These are phyloP conservation scores for Tineola bisselliella DNA, from an alignment of 2,888 invertebrate species.

Conservation along the genomic window DNA sequence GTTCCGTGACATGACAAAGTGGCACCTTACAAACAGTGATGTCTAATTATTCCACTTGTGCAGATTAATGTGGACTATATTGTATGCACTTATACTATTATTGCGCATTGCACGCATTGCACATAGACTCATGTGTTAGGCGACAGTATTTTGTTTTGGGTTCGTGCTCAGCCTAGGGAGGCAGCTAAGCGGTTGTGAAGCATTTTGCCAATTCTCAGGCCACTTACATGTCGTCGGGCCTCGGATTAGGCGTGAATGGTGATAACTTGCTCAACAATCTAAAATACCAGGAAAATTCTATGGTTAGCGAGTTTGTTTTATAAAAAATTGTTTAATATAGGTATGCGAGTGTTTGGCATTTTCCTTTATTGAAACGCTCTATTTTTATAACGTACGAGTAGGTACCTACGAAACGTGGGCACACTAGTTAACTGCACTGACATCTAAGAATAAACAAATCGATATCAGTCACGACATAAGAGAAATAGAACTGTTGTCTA, in stretches of 20 bases:
- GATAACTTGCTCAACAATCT: conserved; percentile 64
- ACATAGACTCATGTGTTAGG: conserved; percentile 32
- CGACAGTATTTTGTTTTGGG: conserved; percentile 22
- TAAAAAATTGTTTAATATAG: too few species aligned
- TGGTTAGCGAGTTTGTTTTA: neutral
- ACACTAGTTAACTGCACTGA: neutral
- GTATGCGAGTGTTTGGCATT: too few species aligned
- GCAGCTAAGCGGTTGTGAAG: conserved; percentile 34
- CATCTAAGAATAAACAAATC: conserved; percentile 12
- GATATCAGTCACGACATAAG: neutral
- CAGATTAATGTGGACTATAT: conserved; percentile 52
- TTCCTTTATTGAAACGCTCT: too few species aligned
- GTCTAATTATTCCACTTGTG: conserved; percentile 30
- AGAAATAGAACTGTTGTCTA: neutral
- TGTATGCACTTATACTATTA: conserved; percentile 20
- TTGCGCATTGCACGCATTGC: conserved; percentile 45
- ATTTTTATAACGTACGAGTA: neutral
- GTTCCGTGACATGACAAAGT: conserved; percentile 6
- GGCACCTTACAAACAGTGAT: conserved; percentile 25
- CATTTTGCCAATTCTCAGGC: conserved; percentile 16
- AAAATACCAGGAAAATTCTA: conserved; percentile 33
- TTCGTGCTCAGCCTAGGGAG: conserved; percentile 28
- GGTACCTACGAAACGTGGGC: neutral
- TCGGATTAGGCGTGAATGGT: conserved; percentile 50
- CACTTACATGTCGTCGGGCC: conserved; percentile 61